Conservation (phyloP, 1,140 invertebrate species). For the Neelides sp. region DNA sequence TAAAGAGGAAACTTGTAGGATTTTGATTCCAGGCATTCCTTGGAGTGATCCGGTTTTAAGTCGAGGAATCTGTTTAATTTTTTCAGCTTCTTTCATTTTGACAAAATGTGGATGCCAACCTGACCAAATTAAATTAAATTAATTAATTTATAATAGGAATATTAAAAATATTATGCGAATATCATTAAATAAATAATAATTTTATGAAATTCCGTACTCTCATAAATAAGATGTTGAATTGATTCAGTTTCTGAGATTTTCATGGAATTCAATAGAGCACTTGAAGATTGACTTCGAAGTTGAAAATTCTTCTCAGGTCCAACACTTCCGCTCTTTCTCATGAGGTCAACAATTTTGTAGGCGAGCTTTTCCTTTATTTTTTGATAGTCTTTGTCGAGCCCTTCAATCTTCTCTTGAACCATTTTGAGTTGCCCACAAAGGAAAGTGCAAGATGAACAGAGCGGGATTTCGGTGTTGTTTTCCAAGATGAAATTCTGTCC, state of each 20-base stretch:
- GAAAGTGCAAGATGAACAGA: constrained; percentile 14
- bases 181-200: too few relatives aligned
- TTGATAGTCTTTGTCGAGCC: constrained; percentile 14
- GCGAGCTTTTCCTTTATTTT: constrained; percentile 18
- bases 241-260: constrained; percentile 12
- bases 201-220: constrained; percentile 14
- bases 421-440: constrained; percentile 18
- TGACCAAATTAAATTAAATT: too few relatives aligned
- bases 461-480: constrained; percentile 11
- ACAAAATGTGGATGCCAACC: too few relatives aligned
- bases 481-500: constrained; percentile 3
- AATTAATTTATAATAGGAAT: too few relatives aligned
- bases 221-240: constrained; percentile 18
- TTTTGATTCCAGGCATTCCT: too few relatives aligned
- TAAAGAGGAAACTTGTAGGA: too few relatives aligned
- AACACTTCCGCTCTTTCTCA: constrained; percentile 11
- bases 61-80: too few relatives aligned
- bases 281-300: neutral
- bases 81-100: too few relatives aligned
- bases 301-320: constrained; percentile 3
- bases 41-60: too few relatives aligned
- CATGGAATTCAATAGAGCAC: neutral
- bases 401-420: constrained; percentile 6
- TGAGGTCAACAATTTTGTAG: constrained; percentile 21
- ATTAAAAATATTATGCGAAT: too few relatives aligned